Conservation (phyloP, 2,113 vertebrate genomes). For the Plestiodon gilberti region DNA sequence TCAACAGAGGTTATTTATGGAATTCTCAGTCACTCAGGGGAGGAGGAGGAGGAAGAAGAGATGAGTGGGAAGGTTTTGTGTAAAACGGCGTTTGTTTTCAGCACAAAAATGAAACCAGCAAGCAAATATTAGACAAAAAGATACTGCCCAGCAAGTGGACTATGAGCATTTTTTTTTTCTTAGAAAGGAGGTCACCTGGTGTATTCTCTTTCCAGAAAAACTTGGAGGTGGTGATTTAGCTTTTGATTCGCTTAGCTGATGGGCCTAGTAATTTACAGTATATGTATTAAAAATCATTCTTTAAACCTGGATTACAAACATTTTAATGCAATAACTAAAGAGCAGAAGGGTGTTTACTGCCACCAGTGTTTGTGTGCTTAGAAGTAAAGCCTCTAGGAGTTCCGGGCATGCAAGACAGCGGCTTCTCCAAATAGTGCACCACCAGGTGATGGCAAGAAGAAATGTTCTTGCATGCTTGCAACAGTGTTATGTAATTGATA, state of each 20-base stretch:
- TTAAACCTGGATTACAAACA: background rate
- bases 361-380: background rate
- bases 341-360: background rate
- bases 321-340: background rate
- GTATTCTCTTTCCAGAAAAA: background rate
- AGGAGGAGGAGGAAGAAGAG: background rate
- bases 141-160: too few species aligned
- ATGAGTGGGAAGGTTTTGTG: background rate
- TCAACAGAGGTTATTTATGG: background rate
- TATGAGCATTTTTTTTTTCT: background rate
- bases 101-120: background rate
- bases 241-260: background rate
- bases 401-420: background rate
- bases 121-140: background rate
- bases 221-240: background rate
- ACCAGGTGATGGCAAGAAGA: background rate
- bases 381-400: background rate
- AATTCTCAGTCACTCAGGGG: background rate
- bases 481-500: background rate
- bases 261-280: background rate
- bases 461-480: background rate
- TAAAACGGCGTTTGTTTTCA: background rate
- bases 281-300: background rate
- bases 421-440: background rate
- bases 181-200: background rate